These are phyloP conservation scores for Poicephalus meyeri DNA, from an alignment of 2,113 vertebrate genomes.

Conservation along the genomic window DNA sequence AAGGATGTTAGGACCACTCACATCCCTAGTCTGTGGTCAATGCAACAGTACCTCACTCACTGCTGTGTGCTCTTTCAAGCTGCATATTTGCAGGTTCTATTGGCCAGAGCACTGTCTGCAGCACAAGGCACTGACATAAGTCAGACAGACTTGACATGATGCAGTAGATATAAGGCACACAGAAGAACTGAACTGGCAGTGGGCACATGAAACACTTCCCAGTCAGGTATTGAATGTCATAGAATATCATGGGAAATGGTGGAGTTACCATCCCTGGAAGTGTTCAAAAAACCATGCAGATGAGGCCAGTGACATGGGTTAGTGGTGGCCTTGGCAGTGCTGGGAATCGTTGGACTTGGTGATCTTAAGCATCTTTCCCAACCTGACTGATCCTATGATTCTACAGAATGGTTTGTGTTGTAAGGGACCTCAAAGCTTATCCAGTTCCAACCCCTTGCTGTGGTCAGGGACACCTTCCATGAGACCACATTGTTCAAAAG, in stretches of 20 bases:
- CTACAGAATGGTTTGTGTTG: neutral
- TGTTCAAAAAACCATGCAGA: neutral
- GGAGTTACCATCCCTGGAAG: neutral
- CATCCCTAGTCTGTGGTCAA: neutral
- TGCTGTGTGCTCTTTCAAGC: neutral
- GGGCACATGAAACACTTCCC: neutral
- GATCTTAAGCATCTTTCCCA: neutral
- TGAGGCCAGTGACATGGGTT: neutral
- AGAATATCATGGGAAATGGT: neutral
- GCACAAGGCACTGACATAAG: neutral
- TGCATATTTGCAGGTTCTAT: neutral
- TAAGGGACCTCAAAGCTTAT: neutral
- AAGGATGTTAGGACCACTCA: neutral
- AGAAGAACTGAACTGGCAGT: neutral
- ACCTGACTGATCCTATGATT: neutral
- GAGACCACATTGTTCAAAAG: neutral
- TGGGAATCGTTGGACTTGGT: neutral
- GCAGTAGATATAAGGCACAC: fast-evolving
- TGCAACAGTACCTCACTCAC: neutral
- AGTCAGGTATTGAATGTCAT: neutral
- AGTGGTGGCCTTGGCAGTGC: neutral
- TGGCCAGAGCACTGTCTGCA: neutral
- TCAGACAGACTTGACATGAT: neutral
- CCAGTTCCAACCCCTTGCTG: neutral
- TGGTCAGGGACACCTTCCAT: neutral